A percentile compares a stretch with the other conserved stretches of the same genome.
Evolutionary conservation across 2,113 vertebrate genomes (phyloP).

Genomic region (Pagrus major): DNA sequence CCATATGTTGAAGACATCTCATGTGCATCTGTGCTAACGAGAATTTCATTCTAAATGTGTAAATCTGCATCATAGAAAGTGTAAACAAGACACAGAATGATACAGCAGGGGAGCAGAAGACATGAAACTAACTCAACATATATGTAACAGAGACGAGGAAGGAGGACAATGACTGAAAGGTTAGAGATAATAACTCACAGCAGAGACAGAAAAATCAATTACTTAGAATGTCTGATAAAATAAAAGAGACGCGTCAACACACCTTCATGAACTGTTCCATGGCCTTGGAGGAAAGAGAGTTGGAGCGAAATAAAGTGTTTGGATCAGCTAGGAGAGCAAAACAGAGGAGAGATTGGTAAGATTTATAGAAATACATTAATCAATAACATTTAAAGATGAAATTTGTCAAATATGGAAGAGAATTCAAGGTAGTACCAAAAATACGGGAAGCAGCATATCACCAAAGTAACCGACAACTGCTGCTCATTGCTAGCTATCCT

Average conservation of each 20-base stretch:
- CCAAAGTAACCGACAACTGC: too few species aligned
- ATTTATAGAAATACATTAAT: background rate
- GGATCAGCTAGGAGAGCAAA: slow-evolving; percentile 87
- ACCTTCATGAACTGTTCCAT: slow-evolving; percentile 97
- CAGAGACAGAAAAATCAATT: background rate
- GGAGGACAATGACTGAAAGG: background rate
- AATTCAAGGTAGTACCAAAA: too few species aligned
- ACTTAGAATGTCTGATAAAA: background rate
- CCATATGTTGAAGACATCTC: slow-evolving; percentile 37
- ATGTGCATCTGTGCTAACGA: slow-evolving; percentile 3
- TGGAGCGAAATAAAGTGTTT: slow-evolving; percentile 94
- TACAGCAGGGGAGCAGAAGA: background rate
- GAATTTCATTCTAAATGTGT: background rate
- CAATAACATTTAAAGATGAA: too few species aligned
- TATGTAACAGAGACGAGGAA: background rate
- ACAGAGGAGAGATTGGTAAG: slow-evolving; percentile 8
- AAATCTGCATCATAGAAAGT: slow-evolving; percentile 8
- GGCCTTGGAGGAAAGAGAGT: slow-evolving; percentile 93
- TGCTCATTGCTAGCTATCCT: too few species aligned
- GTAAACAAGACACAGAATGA: background rate
- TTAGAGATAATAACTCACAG: slow-evolving; percentile 2
- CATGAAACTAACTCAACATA: background rate
- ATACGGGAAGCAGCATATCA: too few species aligned
- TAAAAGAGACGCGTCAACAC: slow-evolving; percentile 9
- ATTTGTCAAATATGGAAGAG: too few species aligned